Conservation (phyloP, 1,140 invertebrate genomes). For the Tribolium madens region DNA sequence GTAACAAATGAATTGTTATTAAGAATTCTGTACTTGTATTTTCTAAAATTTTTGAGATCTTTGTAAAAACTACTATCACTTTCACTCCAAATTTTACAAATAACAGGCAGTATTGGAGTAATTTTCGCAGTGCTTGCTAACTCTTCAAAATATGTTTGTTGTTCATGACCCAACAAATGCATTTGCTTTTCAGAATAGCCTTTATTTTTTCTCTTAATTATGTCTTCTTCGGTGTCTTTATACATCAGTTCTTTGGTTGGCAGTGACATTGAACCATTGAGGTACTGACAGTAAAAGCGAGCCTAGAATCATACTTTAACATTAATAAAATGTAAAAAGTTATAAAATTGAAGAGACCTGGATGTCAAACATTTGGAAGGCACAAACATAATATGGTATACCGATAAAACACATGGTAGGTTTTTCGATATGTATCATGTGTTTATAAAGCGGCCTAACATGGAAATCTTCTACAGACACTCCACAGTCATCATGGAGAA, state of each 20-base stretch:
- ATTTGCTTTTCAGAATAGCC: conserved; percentile 40
- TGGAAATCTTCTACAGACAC: conserved; percentile 72
- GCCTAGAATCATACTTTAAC: conserved; percentile 48
- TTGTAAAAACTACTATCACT: conserved; percentile 47
- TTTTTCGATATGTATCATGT: conserved; percentile 78
- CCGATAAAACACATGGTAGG: conserved; percentile 82
- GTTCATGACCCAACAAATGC: conserved; percentile 54
- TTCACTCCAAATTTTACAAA: conserved; percentile 47
- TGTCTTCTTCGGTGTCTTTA: conserved; percentile 65
- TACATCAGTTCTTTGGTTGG: conserved; percentile 69
- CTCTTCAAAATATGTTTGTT: conserved; percentile 54
- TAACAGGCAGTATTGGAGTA: conserved; percentile 43
- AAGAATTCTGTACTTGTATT: conserved; percentile 50
- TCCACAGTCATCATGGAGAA: conserved; percentile 72
- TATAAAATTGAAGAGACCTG: conserved; percentile 68
- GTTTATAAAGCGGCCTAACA: conserved; percentile 79
- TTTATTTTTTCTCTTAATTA: conserved; percentile 41
- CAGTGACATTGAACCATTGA: conserved; percentile 56
- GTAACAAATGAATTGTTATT: conserved; percentile 32
- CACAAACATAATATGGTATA: conserved; percentile 71
- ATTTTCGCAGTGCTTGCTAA: conserved; percentile 55
- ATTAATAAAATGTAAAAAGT: background rate
- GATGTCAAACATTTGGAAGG: conserved; percentile 76
- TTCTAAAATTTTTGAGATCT: conserved; percentile 53
- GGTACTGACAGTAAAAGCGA: conserved; percentile 49